Percentiles rank a stretch among this genome's conserved stretches.
Evolutionary conservation across 2,888 invertebrate species (phyloP).

Genomic region (Lithophane socia): DNA sequence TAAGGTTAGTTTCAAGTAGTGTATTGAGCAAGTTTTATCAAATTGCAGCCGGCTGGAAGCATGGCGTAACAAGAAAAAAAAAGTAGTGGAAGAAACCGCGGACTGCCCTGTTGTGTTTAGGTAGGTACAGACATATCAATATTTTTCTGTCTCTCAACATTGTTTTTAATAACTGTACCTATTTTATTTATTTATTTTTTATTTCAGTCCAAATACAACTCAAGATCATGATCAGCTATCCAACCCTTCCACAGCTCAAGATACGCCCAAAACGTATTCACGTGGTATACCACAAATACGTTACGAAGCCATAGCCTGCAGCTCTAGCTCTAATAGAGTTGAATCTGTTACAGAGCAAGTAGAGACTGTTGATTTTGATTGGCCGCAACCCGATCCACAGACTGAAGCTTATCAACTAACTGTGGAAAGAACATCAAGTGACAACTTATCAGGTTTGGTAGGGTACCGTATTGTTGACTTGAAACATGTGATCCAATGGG

Average conservation of each 20-base stretch:
- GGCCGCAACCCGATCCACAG: background rate
- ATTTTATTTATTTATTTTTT: background rate
- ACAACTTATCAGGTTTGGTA: background rate
- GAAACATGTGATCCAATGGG: background rate
- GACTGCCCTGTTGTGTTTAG: constrained; percentile 8
- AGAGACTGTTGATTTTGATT: background rate
- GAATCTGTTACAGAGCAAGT: background rate
- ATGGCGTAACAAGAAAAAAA: background rate
- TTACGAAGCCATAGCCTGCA: too few species aligned
- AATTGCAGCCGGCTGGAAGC: too few species aligned
- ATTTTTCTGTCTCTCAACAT: constrained; percentile 2
- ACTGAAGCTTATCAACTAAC: constrained; percentile 1
- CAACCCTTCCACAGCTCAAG: too few species aligned
- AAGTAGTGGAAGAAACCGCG: constrained; percentile 1
- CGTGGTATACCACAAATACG: too few species aligned
- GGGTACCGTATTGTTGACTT: background rate
- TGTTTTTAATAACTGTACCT: background rate
- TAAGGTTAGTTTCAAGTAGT: too few species aligned
- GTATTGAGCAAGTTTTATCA: too few species aligned
- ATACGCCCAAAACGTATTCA: too few species aligned
- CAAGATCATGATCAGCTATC: too few species aligned
- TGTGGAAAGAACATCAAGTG: constrained; percentile 2
- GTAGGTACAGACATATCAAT: background rate
- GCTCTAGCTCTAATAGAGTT: background rate
- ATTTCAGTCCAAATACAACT: too few species aligned